Conservation (phyloP, 2,888 invertebrate species). For the Ophion slaviceki region DNA sequence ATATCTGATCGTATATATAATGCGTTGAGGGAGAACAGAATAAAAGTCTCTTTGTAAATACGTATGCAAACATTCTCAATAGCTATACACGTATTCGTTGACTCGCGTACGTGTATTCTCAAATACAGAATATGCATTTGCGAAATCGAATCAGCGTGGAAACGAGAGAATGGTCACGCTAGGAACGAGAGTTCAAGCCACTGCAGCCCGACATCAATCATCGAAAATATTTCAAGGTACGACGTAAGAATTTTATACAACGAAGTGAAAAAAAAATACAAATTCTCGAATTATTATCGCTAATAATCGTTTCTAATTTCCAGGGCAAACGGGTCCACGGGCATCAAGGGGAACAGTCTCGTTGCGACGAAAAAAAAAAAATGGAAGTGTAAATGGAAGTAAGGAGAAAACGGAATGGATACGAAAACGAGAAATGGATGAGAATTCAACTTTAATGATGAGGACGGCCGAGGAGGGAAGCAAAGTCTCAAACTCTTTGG, state of each 20-base stretch:
- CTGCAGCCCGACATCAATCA: slow-evolving; percentile 4
- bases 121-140: background rate
- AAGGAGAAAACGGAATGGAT: background rate
- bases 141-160: slow-evolving; percentile 1
- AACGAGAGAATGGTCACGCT: background rate
- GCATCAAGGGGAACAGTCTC: background rate
- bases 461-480: background rate
- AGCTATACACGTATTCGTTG: background rate
- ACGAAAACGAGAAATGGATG: background rate
- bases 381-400: background rate
- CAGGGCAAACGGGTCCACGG: slow-evolving; percentile 16
- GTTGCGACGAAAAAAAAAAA: background rate
- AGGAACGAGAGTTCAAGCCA: slow-evolving; percentile 2
- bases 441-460: background rate
- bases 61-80: slow-evolving; percentile 26
- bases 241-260: slow-evolving; percentile 7
- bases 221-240: slow-evolving; percentile 29
- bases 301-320: slow-evolving; percentile 43
- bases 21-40: slow-evolving; percentile 50
- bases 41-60: slow-evolving; percentile 62
- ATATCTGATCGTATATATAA: slow-evolving; percentile 52
- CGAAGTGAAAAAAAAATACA: slow-evolving; percentile 2
- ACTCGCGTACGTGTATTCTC: background rate
- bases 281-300: background rate
- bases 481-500: background rate